Conservation (phyloP, 2,113 vertebrate species). For the Cochlearius cochlearius region DNA sequence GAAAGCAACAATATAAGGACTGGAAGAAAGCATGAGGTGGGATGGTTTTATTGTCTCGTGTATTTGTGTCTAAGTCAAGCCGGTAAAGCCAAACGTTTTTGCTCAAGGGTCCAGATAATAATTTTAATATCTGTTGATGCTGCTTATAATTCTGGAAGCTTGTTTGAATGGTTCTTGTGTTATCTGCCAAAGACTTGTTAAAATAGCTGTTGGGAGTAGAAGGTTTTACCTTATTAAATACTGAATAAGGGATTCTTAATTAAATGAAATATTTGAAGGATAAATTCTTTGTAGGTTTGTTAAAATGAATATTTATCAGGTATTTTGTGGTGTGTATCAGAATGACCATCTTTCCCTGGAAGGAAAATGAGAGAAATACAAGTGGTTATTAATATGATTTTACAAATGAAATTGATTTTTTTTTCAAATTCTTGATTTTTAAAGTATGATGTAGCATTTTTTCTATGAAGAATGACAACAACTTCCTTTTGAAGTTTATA, state of each 20-base stretch:
- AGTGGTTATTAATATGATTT: background rate
- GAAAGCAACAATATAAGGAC: constrained; percentile 23
- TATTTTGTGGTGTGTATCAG: constrained; percentile 1
- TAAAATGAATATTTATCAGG: constrained; percentile 59
- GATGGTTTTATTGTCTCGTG: constrained; percentile 48
- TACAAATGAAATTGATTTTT: background rate
- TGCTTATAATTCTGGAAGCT: constrained; percentile 62
- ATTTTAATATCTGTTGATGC: constrained; percentile 63
- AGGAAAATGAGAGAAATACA: background rate
- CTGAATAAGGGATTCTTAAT: constrained; percentile 56
- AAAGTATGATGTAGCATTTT: background rate
- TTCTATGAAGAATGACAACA: background rate
- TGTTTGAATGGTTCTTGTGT: constrained; percentile 54
- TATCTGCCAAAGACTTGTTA: constrained; percentile 68
- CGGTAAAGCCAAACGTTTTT: constrained; percentile 64
- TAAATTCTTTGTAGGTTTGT: constrained; percentile 59
- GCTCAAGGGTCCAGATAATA: constrained; percentile 62
- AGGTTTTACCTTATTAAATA: constrained; percentile 67
- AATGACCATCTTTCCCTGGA: background rate
- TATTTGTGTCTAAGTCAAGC: constrained; percentile 54
- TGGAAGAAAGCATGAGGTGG: constrained; percentile 61
- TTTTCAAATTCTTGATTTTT: background rate
- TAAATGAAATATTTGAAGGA: constrained; percentile 63
- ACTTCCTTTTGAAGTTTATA: background rate
- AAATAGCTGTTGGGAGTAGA: constrained; percentile 57